These are phyloP conservation scores for Ceratitis capitata DNA, from an alignment of 1,140 invertebrate genomes.

Conservation along the genomic window DNA sequence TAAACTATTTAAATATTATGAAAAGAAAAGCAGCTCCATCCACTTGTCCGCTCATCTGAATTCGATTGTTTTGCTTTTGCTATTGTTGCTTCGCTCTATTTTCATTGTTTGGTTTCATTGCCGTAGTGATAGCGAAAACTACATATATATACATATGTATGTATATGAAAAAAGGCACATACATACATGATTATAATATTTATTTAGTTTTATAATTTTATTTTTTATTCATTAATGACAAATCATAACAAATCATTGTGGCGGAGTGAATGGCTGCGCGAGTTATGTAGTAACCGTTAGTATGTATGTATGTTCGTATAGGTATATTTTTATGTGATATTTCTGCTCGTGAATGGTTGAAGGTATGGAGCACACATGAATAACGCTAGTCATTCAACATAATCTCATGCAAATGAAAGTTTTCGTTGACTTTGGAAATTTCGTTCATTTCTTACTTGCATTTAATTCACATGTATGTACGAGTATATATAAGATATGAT, in stretches of 20 bases:
- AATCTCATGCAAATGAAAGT: neutral
- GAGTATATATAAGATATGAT: neutral
- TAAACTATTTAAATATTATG: neutral
- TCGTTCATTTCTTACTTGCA: neutral
- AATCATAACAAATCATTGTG: neutral
- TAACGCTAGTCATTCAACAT: neutral
- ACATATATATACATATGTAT: neutral
- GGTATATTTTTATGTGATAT: neutral
- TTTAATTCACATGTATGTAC: no score
- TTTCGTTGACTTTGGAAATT: neutral
- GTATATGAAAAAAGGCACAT: no score
- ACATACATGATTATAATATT: no score
- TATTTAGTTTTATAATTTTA: neutral
- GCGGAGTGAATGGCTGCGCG: neutral
- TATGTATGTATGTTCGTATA: neutral
- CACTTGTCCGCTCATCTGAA: neutral
- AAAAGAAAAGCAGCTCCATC: neutral
- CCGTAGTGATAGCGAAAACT: neutral
- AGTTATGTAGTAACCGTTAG: neutral
- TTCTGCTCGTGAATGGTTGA: neutral
- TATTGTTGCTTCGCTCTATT: neutral
- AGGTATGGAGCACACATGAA: neutral
- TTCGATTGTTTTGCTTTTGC: neutral
- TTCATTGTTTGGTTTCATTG: neutral
- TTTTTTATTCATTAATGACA: neutral